These are phyloP conservation scores for Troides aeacus DNA, from an alignment of 2,888 invertebrate genomes.

Conservation along the genomic window DNA sequence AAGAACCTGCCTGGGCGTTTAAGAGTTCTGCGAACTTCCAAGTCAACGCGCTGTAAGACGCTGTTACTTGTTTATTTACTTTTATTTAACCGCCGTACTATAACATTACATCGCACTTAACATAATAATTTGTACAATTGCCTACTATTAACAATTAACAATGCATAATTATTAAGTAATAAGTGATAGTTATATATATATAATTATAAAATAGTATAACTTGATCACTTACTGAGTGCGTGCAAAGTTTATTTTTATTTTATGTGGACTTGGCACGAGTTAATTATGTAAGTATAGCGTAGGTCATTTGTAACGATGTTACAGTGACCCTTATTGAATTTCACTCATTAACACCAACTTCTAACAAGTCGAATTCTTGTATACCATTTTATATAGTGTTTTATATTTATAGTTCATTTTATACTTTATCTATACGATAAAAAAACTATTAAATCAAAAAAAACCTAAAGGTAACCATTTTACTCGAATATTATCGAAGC, in stretches of 20 bases:
- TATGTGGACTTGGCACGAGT: slow-evolving; percentile 38
- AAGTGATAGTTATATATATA: too few species aligned
- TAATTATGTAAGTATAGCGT: slow-evolving; percentile 66
- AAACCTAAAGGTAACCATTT: too few species aligned
- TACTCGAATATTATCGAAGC: too few species aligned
- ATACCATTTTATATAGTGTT: not conserved
- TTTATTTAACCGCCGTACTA: slow-evolving; percentile 10
- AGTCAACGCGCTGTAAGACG: slow-evolving; percentile 35
- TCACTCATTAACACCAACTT: slow-evolving; percentile 30
- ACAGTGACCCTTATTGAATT: slow-evolving; percentile 48
- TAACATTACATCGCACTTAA: slow-evolving; percentile 3
- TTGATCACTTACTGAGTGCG: slow-evolving; percentile 16
- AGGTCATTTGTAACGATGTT: slow-evolving; percentile 64
- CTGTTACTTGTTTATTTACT: slow-evolving; percentile 18
- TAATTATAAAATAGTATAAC: slow-evolving; percentile 2
- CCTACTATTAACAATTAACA: not conserved
- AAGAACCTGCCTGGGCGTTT: slow-evolving; percentile 39
- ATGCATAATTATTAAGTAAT: not conserved
- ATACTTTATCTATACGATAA: too few species aligned
- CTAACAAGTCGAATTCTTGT: not conserved
- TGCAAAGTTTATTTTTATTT: slow-evolving; percentile 28
- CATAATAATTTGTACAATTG: not conserved
- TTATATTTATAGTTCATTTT: too few species aligned
- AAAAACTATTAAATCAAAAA: too few species aligned
- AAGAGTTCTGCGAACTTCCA: slow-evolving; percentile 38